Evolutionary conservation across 2,113 vertebrate genomes (phyloP).

Genomic region (Campylomormyrus tamandua): DNA sequence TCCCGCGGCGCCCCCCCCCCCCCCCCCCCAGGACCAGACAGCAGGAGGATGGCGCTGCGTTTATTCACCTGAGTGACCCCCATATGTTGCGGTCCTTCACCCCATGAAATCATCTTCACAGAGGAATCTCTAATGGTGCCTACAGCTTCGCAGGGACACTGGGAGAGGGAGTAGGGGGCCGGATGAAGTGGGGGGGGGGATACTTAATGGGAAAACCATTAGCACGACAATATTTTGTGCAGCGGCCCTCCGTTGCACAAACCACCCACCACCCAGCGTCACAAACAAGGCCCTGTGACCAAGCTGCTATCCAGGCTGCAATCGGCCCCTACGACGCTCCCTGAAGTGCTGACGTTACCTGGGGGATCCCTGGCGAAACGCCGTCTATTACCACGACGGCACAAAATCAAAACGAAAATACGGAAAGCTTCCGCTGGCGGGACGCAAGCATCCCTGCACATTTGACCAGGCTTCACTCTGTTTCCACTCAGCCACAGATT

Average conservation of each 20-base stretch:
- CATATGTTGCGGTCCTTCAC: constrained; percentile 29
- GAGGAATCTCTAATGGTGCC: constrained; percentile 16
- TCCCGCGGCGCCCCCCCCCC: constrained; percentile 1
- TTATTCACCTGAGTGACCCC: constrained; percentile 39
- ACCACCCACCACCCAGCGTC: not conserved
- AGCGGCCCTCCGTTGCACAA: not conserved
- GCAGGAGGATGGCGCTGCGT: constrained; percentile 29
- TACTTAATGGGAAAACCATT: not conserved
- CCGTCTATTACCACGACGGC: constrained; percentile 52
- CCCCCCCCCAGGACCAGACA: constrained; percentile 20
- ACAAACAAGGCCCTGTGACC: not conserved
- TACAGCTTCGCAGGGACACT: not conserved
- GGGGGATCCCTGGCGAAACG: not conserved
- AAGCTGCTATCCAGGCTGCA: not conserved
- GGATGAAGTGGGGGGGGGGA: not conserved
- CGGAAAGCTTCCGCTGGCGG: constrained; percentile 43
- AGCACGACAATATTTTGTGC: not conserved
- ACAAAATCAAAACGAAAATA: constrained; percentile 8
- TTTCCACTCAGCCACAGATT: constrained; percentile 66
- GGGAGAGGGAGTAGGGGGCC: not conserved
- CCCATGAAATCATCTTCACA: constrained; percentile 25
- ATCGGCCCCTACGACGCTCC: not conserved
- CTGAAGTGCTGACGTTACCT: not conserved
- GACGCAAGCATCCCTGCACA: constrained; percentile 62
- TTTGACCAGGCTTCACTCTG: constrained; percentile 60